Conservation (phyloP, 1,140 invertebrate genomes). For the Magallana ariakensis region DNA sequence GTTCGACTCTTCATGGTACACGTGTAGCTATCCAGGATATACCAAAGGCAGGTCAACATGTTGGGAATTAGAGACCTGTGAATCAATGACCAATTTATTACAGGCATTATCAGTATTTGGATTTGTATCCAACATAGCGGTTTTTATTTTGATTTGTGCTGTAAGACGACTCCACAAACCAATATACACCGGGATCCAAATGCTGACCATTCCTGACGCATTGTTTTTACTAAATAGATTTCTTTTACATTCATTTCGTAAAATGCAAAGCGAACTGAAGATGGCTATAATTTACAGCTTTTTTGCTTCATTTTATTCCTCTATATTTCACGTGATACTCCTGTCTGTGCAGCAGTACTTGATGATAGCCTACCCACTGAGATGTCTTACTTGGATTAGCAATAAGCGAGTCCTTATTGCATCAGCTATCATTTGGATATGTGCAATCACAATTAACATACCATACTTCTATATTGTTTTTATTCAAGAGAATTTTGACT, state of each 20-base stretch:
- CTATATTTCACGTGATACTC: conserved; percentile 37
- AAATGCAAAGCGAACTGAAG: neutral
- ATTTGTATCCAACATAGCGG: conserved; percentile 18
- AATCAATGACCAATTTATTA: conserved; percentile 5
- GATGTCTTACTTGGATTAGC: conserved; percentile 24
- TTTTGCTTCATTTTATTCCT: conserved; percentile 22
- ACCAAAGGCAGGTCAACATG: neutral
- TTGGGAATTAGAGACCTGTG: conserved; percentile 8
- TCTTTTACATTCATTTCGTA: neutral
- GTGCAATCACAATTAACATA: neutral
- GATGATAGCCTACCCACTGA: conserved; percentile 36
- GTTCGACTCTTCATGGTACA: neutral
- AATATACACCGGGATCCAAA: conserved; percentile 5
- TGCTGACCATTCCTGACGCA: neutral
- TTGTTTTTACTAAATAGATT: conserved; percentile 32
- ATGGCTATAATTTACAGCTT: conserved; percentile 1
- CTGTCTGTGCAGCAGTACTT: conserved; percentile 42
- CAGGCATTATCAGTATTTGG: conserved; percentile 13
- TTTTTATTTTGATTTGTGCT: neutral
- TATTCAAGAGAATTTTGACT: conserved; percentile 8
- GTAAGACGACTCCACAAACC: conserved; percentile 25
- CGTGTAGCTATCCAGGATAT: neutral
- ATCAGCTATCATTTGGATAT: conserved; percentile 32
- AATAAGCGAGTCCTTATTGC: conserved; percentile 29
- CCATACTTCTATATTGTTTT: conserved; percentile 34